Base-by-base conservation (phyloP, 1,140 invertebrate species). In the Anastrepha ludens region DNA sequence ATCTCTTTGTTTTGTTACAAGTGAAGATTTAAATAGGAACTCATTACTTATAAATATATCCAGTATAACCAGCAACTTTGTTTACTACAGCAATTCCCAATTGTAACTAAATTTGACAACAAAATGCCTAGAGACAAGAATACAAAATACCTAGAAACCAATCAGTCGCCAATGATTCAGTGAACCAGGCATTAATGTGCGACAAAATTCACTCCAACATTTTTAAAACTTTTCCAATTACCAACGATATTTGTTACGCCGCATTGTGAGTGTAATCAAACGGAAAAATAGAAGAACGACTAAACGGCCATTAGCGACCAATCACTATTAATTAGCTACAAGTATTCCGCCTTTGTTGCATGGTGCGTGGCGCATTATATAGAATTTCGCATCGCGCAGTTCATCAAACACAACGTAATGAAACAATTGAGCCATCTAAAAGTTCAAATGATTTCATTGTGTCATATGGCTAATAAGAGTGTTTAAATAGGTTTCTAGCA, bases 201-300 rank as follows among this genome's bases (percentile, higher is more conserved):
- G 11, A 39, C 64, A 39, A 41, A 67, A 39, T 29, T 13, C 39
- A 29, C 8, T 67, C 29, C 7, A 13, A 11, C 29, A 67, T 7
- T 17, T 47, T n/a, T 15, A 47, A 74, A 74, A 74, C 2, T 74
- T 74, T 74, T 74, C 41, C 67, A 74, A 47, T 74, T 74, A 70
- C 9, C 67, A n/a, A 0, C 17, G 17, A 44, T 15, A 44, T 41
- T 74, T 47, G 67, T 44, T 44, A 41, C 41, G 41, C 3, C 8
- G 9, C 9, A 41, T 44, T 74, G 41, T 67, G 17, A 74, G n/a
- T 74, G 39, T 11, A 55, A 55, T 13, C 7, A 41, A 44, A 44
- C 9, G 15, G 29, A 44, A 44, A 15, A 44, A 47, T 74, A 74
- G 4, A 6, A 44, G 41, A 17, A 17, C 39, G 17, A 74, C 39